Conservation (phyloP, 2,888 invertebrate species). For the Ophonus ardosiacus region DNA sequence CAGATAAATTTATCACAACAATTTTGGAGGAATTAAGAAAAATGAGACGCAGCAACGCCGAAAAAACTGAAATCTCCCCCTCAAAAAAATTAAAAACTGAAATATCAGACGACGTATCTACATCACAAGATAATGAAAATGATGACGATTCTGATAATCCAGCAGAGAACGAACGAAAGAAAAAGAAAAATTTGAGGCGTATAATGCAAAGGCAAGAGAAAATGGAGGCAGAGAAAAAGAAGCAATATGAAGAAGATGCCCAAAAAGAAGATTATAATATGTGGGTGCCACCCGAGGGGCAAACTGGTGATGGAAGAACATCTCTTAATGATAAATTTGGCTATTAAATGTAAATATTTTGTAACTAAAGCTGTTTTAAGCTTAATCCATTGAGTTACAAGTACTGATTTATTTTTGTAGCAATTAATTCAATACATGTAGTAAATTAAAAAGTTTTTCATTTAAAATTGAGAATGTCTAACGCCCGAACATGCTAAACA, state of each 20-base stretch:
- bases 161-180: conserved; percentile 67
- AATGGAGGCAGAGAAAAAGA: conserved; percentile 69
- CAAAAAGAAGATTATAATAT: conserved; percentile 82
- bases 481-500: too few relatives aligned
- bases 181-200: conserved; percentile 72
- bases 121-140: conserved; percentile 43
- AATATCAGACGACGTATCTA: background rate
- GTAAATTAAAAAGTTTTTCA: background rate
- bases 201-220: conserved; percentile 71
- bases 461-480: too few relatives aligned
- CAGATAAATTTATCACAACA: conserved; percentile 52
- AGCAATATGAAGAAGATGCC: conserved; percentile 75
- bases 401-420: conserved; percentile 42
- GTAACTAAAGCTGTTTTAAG: background rate
- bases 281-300: conserved; percentile 87
- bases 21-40: conserved; percentile 52
- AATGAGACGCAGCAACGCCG: conserved; percentile 56
- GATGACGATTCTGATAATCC: conserved; percentile 64
- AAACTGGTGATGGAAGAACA: conserved; percentile 88
- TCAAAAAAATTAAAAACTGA: conserved; percentile 32
- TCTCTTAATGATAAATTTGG: conserved; percentile 87
- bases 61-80: conserved; percentile 16
- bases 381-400: background rate
- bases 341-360: conserved; percentile 76
- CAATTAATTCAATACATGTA: conserved; percentile 15